Conservation (phyloP, 2,113 vertebrate genomes). For the Crypturellus undulatus region DNA sequence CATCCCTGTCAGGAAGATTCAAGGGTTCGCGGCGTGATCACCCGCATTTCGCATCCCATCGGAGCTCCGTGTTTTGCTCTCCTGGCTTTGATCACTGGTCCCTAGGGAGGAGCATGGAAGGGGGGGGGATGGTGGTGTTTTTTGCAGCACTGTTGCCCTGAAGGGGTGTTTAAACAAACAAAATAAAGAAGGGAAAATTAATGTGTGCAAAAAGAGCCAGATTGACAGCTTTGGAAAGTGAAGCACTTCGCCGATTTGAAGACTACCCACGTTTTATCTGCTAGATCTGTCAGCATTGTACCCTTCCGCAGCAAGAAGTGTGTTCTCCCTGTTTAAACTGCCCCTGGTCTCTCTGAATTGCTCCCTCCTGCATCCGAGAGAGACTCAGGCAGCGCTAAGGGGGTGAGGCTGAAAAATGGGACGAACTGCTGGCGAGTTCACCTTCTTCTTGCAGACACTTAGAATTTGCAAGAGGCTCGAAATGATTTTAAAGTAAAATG, state of each 20-base stretch:
- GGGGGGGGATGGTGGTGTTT: neutral
- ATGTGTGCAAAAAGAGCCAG: constrained; percentile 7
- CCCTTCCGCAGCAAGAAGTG: neutral
- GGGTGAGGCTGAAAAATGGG: neutral
- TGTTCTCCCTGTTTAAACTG: neutral
- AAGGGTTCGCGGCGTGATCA: neutral
- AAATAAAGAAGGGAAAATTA: neutral
- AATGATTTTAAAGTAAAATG: neutral
- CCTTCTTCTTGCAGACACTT: neutral
- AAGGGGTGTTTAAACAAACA: constrained; percentile 37
- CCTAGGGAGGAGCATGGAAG: neutral
- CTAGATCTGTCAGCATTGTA: neutral
- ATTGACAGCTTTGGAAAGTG: neutral
- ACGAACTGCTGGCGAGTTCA: neutral
- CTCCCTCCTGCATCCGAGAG: neutral
- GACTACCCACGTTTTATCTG: constrained; percentile 17
- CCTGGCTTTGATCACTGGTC: constrained; percentile 2
- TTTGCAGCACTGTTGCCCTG: constrained; percentile 41
- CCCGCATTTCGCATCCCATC: neutral
- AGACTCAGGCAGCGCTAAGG: neutral
- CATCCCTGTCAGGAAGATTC: neutral
- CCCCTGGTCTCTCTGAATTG: neutral
- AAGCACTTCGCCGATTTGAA: neutral
- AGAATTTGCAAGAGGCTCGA: neutral
- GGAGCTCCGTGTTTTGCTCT: neutral